Evolutionary conservation across 1,140 invertebrate species (phyloP).

Genomic region (Platyscapa corneri): DNA sequence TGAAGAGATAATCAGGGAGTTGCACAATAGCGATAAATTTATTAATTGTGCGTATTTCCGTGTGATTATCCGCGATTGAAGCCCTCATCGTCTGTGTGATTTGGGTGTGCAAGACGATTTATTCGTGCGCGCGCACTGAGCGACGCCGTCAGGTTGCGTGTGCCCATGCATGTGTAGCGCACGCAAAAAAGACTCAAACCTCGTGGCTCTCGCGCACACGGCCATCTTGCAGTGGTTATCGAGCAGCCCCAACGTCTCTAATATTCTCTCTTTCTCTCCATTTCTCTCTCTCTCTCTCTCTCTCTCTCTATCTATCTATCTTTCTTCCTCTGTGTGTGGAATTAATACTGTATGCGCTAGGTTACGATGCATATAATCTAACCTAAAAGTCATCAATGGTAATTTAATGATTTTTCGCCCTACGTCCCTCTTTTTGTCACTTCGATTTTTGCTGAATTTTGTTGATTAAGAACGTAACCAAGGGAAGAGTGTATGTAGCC

Average conservation of each 20-base stretch:
- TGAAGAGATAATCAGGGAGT: too few species aligned
- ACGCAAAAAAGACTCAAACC: slow-evolving; percentile 23
- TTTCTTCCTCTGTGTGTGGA: too few species aligned
- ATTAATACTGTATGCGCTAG: too few species aligned
- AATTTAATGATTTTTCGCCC: slow-evolving; percentile 4
- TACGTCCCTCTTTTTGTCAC: too few species aligned
- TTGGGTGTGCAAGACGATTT: background rate
- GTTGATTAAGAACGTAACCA: too few species aligned
- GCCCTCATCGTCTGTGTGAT: too few species aligned
- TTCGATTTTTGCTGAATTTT: too few species aligned
- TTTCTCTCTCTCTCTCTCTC: background rate
- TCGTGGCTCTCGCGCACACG: slow-evolving; percentile 36
- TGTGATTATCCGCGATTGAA: background rate
- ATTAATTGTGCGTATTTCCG: background rate
- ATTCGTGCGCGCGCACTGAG: background rate
- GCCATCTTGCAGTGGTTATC: slow-evolving; percentile 43
- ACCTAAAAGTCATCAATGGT: slow-evolving; percentile 31
- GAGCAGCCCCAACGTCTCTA: slow-evolving; percentile 15
- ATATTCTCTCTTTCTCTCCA: background rate
- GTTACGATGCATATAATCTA: background rate
- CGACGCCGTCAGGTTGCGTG: background rate
- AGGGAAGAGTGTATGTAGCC: too few species aligned
- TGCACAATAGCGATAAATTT: too few species aligned
- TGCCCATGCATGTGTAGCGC: background rate
- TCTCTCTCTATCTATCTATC: background rate